Conservation (phyloP, 2,888 invertebrate species). For the Sminthurides aquaticus region DNA sequence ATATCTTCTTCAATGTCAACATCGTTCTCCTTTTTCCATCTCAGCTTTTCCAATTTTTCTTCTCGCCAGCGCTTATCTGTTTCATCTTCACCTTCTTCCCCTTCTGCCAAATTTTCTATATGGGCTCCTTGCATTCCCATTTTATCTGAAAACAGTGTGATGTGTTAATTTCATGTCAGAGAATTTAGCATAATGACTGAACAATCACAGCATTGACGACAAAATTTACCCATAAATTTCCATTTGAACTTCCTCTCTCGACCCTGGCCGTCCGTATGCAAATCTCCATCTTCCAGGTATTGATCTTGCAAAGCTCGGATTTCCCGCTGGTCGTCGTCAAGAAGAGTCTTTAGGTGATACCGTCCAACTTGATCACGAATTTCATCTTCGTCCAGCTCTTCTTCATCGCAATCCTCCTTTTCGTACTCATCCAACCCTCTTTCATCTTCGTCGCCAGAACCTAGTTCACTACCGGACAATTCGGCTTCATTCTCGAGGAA, state of each 20-base stretch:
- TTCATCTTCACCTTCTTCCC: slow-evolving; percentile 44
- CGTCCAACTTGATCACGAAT: slow-evolving; percentile 70
- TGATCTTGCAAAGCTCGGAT: slow-evolving; percentile 76
- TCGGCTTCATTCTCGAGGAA: slow-evolving; percentile 89
- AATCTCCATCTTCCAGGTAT: slow-evolving; percentile 81
- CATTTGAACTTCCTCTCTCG: slow-evolving; percentile 76
- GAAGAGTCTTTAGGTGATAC: slow-evolving; percentile 73
- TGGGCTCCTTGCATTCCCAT: background rate
- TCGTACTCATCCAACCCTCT: slow-evolving; percentile 68
- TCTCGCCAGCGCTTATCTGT: slow-evolving; percentile 71
- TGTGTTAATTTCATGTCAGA: background rate
- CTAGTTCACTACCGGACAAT: slow-evolving; percentile 82
- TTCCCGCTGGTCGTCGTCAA: slow-evolving; percentile 82
- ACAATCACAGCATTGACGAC: background rate
- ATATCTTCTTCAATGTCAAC: background rate
- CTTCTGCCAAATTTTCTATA: slow-evolving; percentile 9
- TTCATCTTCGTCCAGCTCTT: slow-evolving; percentile 70
- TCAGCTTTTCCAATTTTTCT: slow-evolving; percentile 69
- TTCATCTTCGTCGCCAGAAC: slow-evolving; percentile 81
- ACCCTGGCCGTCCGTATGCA: slow-evolving; percentile 65
- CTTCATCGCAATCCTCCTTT: slow-evolving; percentile 74
- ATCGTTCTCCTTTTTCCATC: slow-evolving; percentile 57
- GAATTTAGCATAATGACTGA: background rate
- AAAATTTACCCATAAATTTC: slow-evolving; percentile 62
- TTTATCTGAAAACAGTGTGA: background rate